These are phyloP conservation scores for Ornithoptera alexandrae DNA, from an alignment of 2,888 invertebrate species.

Conservation along the genomic window DNA sequence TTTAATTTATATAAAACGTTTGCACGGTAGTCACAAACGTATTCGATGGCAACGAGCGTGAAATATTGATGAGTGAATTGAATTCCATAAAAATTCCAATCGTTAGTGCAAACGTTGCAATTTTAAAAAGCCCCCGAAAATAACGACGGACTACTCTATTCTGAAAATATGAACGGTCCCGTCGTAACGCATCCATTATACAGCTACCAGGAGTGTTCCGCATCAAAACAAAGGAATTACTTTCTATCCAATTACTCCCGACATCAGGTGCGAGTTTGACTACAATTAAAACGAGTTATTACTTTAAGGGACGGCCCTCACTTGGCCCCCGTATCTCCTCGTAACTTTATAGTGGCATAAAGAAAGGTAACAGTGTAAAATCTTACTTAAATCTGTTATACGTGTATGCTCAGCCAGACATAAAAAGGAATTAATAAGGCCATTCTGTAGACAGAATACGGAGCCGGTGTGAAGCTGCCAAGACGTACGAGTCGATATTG, in stretches of 20 bases:
- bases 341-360: slow-evolving; percentile 73
- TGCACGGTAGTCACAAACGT: neutral
- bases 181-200: slow-evolving; percentile 24
- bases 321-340: slow-evolving; percentile 46
- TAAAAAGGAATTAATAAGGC: slow-evolving; percentile 78
- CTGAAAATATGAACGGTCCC: slow-evolving; percentile 21
- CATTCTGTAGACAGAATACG: slow-evolving; percentile 60
- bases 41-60: slow-evolving; percentile 4
- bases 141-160: slow-evolving; percentile 16
- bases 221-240: slow-evolving; percentile 38
- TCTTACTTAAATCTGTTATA: slow-evolving; percentile 66
- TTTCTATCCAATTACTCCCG: slow-evolving; percentile 42
- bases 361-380: slow-evolving; percentile 71
- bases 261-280: slow-evolving; percentile 61
- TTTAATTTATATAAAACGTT: slow-evolving; percentile 1
- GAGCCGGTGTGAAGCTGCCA: slow-evolving; percentile 50
- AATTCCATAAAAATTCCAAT: slow-evolving; percentile 28
- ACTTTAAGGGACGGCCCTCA: slow-evolving; percentile 45
- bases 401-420: slow-evolving; percentile 61
- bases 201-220: slow-evolving; percentile 3
- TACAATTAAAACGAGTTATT: slow-evolving; percentile 69
- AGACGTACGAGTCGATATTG: slow-evolving; percentile 66
- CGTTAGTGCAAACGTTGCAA: slow-evolving; percentile 25
- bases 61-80: slow-evolving; percentile 24
- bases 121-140: slow-evolving; percentile 18